Evolutionary conservation across 35 echinoderm and acorn worm species (phyloP), one percentile per base, ranked within the genome.

Genomic region (Ophioderma brevispina): DNA sequence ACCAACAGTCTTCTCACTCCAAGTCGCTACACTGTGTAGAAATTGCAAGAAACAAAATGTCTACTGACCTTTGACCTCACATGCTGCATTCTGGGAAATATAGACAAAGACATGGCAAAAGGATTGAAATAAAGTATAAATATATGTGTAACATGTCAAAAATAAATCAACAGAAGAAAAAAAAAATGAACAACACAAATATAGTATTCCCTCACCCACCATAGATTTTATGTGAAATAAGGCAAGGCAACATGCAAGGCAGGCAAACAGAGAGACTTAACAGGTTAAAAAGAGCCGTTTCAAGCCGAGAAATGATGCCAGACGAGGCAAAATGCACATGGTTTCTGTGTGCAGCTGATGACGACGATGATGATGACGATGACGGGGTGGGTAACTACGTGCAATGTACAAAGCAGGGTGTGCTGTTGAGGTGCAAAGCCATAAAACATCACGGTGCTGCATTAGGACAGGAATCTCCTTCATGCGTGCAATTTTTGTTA

Each of bases 71-170:
- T 70, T 70, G 59, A 70, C 59, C 59, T 70, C 59, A 70, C 59
- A 70, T 70, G 59, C 59, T 70, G 59, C 59, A 70, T 70, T 70
- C 59, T 70, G 59, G 59, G 59, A 70, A 70, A 70, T 70, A 70
- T 70, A 70, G 59, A 70, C 59, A 70, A 70, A 70, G 59, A 70
- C 59, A 70, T 70, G 59, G 59, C 59, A 70, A 70, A 70, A 70
- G 59, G 59, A 70, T 70, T 70, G 59, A 70, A 70, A 70, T 70
- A 70, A 70, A 70, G 59, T 70, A 13, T 70, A 70, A 70, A 70
- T 70, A 70, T 70, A 18, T 70, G 59, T 70, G 15, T 70, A 70
- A 70, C 59, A 70, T 70, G 59, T 70, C 15, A 70, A 70, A 70
- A 70, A 70, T 70, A 70, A 70, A 70, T 70, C 59, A 70, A 70